These are phyloP conservation scores for Syngnathus scovelli DNA, from an alignment of 2,113 vertebrate species.

Conservation along the genomic window DNA sequence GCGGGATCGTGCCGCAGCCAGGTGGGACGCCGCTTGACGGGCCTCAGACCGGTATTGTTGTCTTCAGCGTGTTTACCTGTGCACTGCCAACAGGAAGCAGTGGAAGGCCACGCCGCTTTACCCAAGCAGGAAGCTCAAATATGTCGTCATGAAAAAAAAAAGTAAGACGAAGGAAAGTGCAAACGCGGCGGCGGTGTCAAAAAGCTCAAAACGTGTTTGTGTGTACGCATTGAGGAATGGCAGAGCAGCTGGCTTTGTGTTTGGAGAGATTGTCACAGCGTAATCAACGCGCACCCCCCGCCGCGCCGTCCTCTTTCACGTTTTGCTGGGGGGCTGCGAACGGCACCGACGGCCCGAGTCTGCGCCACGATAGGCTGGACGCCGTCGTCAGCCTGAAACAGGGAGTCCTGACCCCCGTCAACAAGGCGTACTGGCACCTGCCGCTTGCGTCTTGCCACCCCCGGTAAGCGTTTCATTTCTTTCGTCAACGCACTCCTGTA, in stretches of 20 bases:
- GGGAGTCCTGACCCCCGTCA: conserved; percentile 30
- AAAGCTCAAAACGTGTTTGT: background rate
- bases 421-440: conserved; percentile 80
- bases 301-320: conserved; percentile 75
- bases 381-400: conserved; percentile 38
- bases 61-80: background rate
- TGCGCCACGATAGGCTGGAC: conserved; percentile 74
- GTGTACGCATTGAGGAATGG: conserved; percentile 63
- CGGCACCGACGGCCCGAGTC: conserved; percentile 64
- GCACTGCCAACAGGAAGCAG: conserved; percentile 34
- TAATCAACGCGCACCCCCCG: conserved; percentile 6
- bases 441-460: conserved; percentile 12
- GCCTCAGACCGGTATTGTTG: background rate
- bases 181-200: background rate
- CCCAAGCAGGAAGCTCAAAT: background rate
- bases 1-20: background rate
- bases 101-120: conserved; percentile 30
- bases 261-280: conserved; percentile 71
- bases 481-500: too few relatives aligned
- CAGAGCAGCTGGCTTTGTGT: conserved; percentile 74
- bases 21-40: conserved; percentile 22
- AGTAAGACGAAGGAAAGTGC: conserved; percentile 26
- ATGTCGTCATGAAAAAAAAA: conserved; percentile 16
- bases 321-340: conserved; percentile 78
- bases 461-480: background rate